Evolutionary conservation across 2,113 vertebrate genomes (phyloP).

Genomic region (Clupea harengus): DNA sequence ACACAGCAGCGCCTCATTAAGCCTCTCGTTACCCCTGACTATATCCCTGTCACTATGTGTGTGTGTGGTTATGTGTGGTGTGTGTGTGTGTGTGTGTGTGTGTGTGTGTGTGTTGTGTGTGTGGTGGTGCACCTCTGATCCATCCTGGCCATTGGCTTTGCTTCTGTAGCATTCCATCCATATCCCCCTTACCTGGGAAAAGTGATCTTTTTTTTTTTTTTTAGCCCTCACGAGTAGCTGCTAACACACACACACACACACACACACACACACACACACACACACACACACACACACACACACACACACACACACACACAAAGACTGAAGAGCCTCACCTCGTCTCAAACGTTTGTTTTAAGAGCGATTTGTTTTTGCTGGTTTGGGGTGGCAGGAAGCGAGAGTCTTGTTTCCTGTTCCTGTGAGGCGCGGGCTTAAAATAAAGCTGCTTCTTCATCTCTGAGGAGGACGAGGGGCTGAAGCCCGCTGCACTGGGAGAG

Average conservation of each 20-base stretch:
- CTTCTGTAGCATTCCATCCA: slow-evolving; percentile 55
- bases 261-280: neutral
- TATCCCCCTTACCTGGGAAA: slow-evolving; percentile 67
- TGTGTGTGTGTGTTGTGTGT: neutral
- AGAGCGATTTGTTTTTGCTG: neutral
- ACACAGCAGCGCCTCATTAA: no score
- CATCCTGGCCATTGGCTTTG: slow-evolving; percentile 7
- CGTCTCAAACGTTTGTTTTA: neutral
- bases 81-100: neutral
- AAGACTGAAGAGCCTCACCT: neutral
- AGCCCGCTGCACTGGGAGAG: no score
- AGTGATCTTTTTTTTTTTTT: slow-evolving; percentile 33
- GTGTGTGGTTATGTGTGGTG: neutral
- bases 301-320: neutral
- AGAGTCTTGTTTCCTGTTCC: neutral
- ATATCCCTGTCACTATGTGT: neutral
- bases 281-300: neutral
- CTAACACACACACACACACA: slow-evolving; percentile 18
- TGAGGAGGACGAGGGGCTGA: neutral
- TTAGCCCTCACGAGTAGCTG: neutral
- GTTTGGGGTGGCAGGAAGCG: neutral
- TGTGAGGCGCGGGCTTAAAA: neutral
- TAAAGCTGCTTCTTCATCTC: neutral
- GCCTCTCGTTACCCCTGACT: no score
- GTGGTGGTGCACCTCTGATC: neutral